A percentile compares a stretch with the other conserved stretches of the same genome.
Conservation (phyloP, 2,797 vertebrate species). For the Labroides dimidiatus region DNA sequence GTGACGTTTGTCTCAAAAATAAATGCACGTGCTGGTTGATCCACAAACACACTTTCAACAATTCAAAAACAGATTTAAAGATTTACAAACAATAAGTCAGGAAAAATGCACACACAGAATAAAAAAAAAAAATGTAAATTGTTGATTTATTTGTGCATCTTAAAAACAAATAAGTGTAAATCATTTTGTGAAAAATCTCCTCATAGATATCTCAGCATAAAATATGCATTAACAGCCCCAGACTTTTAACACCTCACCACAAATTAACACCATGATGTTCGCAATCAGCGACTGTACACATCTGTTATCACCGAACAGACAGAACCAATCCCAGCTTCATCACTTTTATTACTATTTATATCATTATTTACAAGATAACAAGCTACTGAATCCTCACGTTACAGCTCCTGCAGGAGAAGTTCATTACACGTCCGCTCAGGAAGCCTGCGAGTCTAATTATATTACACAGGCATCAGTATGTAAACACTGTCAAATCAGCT, state of each 20-base stretch:
- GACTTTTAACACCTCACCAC: not conserved
- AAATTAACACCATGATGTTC: not conserved
- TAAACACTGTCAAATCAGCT: slow-evolving; percentile 42
- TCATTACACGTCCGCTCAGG: slow-evolving; percentile 40
- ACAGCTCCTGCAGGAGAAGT: slow-evolving; percentile 10
- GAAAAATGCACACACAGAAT: no score
- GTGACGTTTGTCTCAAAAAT: no score
- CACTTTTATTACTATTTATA: slow-evolving; percentile 3
- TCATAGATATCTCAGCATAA: not conserved
- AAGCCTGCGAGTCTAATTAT: slow-evolving; percentile 44
- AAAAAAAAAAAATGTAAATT: no score
- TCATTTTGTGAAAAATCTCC: no score
- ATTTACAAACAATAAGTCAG: no score
- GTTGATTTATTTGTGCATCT: no score
- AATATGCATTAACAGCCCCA: not conserved
- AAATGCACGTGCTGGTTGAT: no score
- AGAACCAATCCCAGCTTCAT: slow-evolving; percentile 9
- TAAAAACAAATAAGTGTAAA: no score
- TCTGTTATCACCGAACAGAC: not conserved
- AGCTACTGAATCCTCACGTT: slow-evolving; percentile 10
- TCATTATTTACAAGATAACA: slow-evolving; percentile 37
- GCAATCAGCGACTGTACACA: not conserved
- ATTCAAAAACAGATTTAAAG: no score
- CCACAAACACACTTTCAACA: no score
- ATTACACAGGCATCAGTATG: slow-evolving; percentile 27